A percentile compares a stretch with the other conserved stretches of the same genome.
phyloP scores from a whole-genome alignment of 2,797 vertebrate genomes.

The Malacoraja senta region DNA sequence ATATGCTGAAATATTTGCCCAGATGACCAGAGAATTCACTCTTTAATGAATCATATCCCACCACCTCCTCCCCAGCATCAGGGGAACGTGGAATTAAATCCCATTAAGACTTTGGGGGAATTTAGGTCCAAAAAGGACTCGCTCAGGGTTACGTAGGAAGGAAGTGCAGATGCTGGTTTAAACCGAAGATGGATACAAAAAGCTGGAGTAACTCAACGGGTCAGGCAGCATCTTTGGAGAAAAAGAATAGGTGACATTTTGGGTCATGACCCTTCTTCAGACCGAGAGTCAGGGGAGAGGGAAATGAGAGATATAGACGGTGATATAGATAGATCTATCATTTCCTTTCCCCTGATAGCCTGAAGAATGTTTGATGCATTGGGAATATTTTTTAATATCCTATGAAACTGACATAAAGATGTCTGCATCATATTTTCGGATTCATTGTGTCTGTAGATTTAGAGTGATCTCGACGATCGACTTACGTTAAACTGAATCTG shows the following conservation, averaged over 20 bases:
- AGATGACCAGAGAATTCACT: background rate
- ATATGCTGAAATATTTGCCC: background rate
- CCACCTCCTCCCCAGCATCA: background rate
- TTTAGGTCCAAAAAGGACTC: too few relatives aligned
- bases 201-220: too few relatives aligned
- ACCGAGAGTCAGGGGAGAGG: too few relatives aligned
- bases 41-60: background rate
- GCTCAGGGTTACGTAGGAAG: background rate
- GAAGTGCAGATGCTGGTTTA: too few relatives aligned
- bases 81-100: background rate
- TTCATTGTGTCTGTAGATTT: background rate
- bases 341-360: too few relatives aligned
- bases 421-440: background rate
- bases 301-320: too few relatives aligned
- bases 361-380: too few relatives aligned
- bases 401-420: background rate
- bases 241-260: too few relatives aligned
- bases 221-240: too few relatives aligned
- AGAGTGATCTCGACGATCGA: constrained; percentile 4
- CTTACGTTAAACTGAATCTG: constrained; percentile 76
- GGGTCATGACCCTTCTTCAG: too few relatives aligned
- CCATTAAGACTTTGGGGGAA: background rate
- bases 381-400: background rate
- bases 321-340: too few relatives aligned
- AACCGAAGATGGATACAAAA: too few relatives aligned